Percentiles rank a stretch among this genome's conserved stretches.
Evolutionary conservation across 2,888 invertebrate species (phyloP).

Genomic region (Ephialtes manifestator): DNA sequence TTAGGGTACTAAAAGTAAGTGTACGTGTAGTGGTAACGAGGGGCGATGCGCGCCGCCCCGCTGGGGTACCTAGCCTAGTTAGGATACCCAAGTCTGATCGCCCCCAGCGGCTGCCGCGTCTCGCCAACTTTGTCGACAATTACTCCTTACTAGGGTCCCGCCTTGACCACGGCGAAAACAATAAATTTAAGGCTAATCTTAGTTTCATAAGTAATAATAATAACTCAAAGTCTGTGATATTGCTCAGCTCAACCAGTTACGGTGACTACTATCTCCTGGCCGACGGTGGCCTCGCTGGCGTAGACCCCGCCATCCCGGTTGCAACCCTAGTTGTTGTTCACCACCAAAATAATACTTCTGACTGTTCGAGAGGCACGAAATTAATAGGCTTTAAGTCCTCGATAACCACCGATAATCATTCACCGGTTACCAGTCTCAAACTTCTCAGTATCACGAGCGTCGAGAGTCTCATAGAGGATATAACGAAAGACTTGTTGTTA

Average conservation of each 20-base stretch:
- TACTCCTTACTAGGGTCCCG: slow-evolving; percentile 85
- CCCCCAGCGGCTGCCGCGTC: slow-evolving; percentile 83
- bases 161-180: slow-evolving; percentile 84
- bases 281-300: slow-evolving; percentile 75
- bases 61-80: slow-evolving; percentile 86
- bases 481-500: background rate
- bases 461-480: slow-evolving; percentile 7
- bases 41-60: slow-evolving; percentile 81
- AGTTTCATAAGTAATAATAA: slow-evolving; percentile 84
- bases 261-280: slow-evolving; percentile 83
- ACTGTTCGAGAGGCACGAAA: slow-evolving; percentile 39
- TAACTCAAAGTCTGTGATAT: slow-evolving; percentile 86
- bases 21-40: slow-evolving; percentile 82
- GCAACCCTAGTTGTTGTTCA: slow-evolving; percentile 66
- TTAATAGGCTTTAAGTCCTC: slow-evolving; percentile 31
- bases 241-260: slow-evolving; percentile 85
- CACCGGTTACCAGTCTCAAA: slow-evolving; percentile 18
- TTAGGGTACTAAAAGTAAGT: slow-evolving; percentile 86
- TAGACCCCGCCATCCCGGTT: slow-evolving; percentile 72
- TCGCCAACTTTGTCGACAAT: slow-evolving; percentile 84
- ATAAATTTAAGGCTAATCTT: slow-evolving; percentile 86
- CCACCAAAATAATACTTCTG: slow-evolving; percentile 63
- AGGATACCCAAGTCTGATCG: slow-evolving; percentile 86
- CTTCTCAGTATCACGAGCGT: slow-evolving; percentile 20
- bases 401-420: slow-evolving; percentile 4